Evolutionary conservation across 2,113 vertebrate species (phyloP), one percentile per base, ranked within the genome.

Genomic region (Osmerus mordax): DNA sequence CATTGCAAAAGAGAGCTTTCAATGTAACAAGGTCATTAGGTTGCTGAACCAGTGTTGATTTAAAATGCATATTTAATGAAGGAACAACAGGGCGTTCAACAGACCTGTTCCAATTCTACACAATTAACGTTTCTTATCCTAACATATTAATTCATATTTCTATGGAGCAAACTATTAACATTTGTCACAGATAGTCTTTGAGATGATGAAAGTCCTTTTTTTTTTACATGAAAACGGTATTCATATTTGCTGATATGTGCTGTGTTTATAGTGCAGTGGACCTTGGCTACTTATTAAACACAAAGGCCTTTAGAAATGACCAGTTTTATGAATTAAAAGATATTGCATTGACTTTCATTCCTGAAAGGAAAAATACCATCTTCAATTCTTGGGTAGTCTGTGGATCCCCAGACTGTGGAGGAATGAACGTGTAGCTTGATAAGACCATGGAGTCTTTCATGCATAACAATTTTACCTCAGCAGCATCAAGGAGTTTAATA

Each of bases 31-130:
- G 59, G 70, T 59, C 36, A 19, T 65, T 67, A 52, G 53, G 18
- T 66, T 65, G 41, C 63, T 61, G 28, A 3, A 21, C 69, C 14
- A 61, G 29, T 70, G 51, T 67, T 59, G 71, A 68, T 76, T 73
- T 54, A 78, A 70, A 55, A 66, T 59, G 66, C 53, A 68, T 51
- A 41, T 15, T 63, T 72, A 66, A 70, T 69, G 51, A 36, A 55
- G 67, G 61, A 54, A 71, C 69, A 61, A 67, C 73, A 74, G n/a
- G 74, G 66, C 41, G 63, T 52, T 29, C 62, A 64, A 19, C 61
- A 51, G 51, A 75, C 23, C 62, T 23, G 59, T 62, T 25, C 52
- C 41, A n/a, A n/a, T 56, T 53, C 21, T 36, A 60, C 62, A 72
- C 52, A 25, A 71, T 69, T n/a, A 14, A 36, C 13, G 28, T 9